Conservation (phyloP, 2,888 invertebrate genomes). For the Lymantria monacha region DNA sequence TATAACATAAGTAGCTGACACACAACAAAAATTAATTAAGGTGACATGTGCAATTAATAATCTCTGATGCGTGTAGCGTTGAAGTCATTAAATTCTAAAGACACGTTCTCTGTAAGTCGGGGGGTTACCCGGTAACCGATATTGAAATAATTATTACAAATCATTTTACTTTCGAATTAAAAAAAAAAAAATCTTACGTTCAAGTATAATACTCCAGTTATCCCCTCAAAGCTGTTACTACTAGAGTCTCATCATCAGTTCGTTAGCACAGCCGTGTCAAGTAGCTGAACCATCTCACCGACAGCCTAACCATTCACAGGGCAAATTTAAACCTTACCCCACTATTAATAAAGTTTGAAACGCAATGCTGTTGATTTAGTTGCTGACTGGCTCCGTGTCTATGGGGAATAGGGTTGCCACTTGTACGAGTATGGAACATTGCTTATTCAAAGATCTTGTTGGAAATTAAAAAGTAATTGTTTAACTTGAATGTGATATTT, state of each 20-base stretch:
- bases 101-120: background rate
- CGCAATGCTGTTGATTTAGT: conserved; percentile 10
- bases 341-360: conserved; percentile 10
- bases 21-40: no score
- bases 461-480: no score
- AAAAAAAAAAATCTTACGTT: background rate
- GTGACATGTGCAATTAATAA: no score
- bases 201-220: conserved; percentile 25
- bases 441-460: background rate
- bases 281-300: conserved; percentile 37
- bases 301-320: conserved; percentile 9
- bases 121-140: background rate
- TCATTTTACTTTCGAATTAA: conserved; percentile 5
- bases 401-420: background rate
- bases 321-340: conserved; percentile 20
- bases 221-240: conserved; percentile 37
- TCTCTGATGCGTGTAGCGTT: no score
- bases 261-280: conserved; percentile 59
- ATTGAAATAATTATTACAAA: background rate
- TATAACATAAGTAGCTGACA: no score
- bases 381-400: conserved; percentile 31
- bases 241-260: conserved; percentile 54
- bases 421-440: background rate
- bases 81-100: no score
- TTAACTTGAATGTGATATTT: no score